A percentile compares a stretch with the other conserved stretches of the same genome.
Evolutionary conservation across 2,113 vertebrate genomes (phyloP).

Genomic region (Cepphus grylle): DNA sequence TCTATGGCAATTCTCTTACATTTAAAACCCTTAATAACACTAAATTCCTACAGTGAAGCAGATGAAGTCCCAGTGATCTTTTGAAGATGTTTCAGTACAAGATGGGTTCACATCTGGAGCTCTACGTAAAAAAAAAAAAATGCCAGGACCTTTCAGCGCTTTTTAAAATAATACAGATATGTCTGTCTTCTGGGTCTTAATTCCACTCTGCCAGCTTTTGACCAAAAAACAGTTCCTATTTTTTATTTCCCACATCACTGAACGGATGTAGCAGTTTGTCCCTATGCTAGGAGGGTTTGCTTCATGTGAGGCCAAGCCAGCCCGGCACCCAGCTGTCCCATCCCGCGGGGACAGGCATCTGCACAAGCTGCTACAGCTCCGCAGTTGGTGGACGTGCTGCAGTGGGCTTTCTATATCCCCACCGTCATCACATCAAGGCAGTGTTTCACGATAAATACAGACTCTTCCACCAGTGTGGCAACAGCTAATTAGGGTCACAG

Average conservation of each 20-base stretch:
- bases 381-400: accelerated
- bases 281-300: neutral
- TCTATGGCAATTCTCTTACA: neutral
- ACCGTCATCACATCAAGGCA: neutral
- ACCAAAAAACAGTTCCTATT: neutral
- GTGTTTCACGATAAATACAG: neutral
- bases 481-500: neutral
- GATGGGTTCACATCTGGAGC: neutral
- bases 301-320: neutral
- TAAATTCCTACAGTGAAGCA: neutral
- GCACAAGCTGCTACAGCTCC: neutral
- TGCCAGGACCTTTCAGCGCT: neutral
- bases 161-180: neutral
- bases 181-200: neutral
- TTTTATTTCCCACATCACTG: neutral
- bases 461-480: neutral
- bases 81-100: neutral
- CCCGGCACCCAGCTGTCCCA: neutral
- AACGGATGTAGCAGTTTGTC: accelerated
- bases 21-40: neutral
- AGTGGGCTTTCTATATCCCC: neutral
- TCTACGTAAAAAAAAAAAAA: neutral
- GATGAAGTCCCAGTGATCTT: neutral
- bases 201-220: neutral
- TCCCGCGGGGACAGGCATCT: neutral